Evolutionary conservation across 2,113 vertebrate species (phyloP).

Genomic region (Hydropotes inermis): DNA sequence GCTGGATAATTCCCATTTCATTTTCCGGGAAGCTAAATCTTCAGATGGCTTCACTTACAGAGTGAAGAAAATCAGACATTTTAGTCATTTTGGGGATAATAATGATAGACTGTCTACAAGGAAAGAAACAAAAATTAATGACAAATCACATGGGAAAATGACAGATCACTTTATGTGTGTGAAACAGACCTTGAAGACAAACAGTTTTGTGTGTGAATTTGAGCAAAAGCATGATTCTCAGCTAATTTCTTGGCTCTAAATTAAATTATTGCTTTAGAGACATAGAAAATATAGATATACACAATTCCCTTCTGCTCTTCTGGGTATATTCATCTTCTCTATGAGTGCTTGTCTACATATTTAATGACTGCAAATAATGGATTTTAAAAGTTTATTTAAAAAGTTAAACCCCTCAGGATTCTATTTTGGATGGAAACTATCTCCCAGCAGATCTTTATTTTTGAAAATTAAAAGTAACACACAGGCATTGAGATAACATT

Average conservation of each 20-base stretch:
- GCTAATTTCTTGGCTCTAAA: constrained; percentile 74
- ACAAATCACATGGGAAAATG: constrained; percentile 69
- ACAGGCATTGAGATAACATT: neutral
- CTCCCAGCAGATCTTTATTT: constrained; percentile 54
- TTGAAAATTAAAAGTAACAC: constrained; percentile 53
- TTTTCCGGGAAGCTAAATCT: neutral
- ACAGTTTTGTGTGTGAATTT: constrained; percentile 71
- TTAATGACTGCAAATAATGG: constrained; percentile 72
- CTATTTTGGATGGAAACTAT: constrained; percentile 49
- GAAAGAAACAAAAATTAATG: constrained; percentile 51
- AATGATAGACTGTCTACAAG: neutral
- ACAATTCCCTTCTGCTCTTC: constrained; percentile 42
- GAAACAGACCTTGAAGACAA: constrained; percentile 73
- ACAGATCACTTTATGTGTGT: constrained; percentile 69
- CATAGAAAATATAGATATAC: constrained; percentile 52
- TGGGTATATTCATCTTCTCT: constrained; percentile 35
- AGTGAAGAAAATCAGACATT: neutral
- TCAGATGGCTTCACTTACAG: neutral
- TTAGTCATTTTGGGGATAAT: neutral
- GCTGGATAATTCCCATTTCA: neutral
- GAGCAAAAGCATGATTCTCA: constrained; percentile 64
- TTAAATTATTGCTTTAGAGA: constrained; percentile 70
- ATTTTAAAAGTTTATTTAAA: constrained; percentile 70
- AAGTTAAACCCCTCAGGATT: constrained; percentile 59
- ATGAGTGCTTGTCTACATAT: constrained; percentile 68